Conservation (phyloP, 2,888 invertebrate genomes). For the Chloroclystis v-ata region DNA sequence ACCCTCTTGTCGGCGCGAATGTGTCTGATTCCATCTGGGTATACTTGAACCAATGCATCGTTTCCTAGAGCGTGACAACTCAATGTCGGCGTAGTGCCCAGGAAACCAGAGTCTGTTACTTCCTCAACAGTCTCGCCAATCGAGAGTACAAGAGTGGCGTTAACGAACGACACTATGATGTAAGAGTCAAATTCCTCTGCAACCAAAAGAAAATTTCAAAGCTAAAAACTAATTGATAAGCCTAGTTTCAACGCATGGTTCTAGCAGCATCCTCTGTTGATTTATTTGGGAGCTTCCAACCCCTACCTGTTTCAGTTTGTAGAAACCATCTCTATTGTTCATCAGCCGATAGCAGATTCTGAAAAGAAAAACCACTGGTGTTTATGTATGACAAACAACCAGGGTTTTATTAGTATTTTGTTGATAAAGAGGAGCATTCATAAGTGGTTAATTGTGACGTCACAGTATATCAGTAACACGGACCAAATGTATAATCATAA, state of each 20-base stretch:
- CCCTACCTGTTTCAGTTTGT: constrained; percentile 66
- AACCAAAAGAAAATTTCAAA: constrained; percentile 78
- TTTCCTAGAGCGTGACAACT: constrained; percentile 98
- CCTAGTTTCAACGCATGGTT: constrained; percentile 32
- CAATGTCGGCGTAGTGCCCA: constrained; percentile 99
- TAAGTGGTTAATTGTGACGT: constrained; percentile 70
- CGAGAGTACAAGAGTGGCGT: constrained; percentile 97
- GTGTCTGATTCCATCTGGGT: constrained; percentile 98
- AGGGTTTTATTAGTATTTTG: constrained; percentile 79
- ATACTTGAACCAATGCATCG: constrained; percentile 98
- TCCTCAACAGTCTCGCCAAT: constrained; percentile 99
- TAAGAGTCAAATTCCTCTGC: constrained; percentile 99
- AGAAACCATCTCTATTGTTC: constrained; percentile 63
- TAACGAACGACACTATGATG: constrained; percentile 99
- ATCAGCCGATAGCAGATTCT: constrained; percentile 78
- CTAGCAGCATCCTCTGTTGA: constrained; percentile 48
- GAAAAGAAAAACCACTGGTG: constrained; percentile 95
- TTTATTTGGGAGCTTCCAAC: constrained; percentile 44
- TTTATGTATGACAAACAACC: constrained; percentile 85
- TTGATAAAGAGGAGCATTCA: constrained; percentile 73
- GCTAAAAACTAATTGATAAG: constrained; percentile 34
- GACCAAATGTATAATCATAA: constrained; percentile 75
- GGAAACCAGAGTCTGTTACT: constrained; percentile 99
- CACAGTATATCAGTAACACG: constrained; percentile 75
- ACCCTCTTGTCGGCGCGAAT: constrained; percentile 98